These are phyloP conservation scores for Holacanthella duospinosa DNA, from an alignment of 2,888 invertebrate species.

Conservation along the genomic window DNA sequence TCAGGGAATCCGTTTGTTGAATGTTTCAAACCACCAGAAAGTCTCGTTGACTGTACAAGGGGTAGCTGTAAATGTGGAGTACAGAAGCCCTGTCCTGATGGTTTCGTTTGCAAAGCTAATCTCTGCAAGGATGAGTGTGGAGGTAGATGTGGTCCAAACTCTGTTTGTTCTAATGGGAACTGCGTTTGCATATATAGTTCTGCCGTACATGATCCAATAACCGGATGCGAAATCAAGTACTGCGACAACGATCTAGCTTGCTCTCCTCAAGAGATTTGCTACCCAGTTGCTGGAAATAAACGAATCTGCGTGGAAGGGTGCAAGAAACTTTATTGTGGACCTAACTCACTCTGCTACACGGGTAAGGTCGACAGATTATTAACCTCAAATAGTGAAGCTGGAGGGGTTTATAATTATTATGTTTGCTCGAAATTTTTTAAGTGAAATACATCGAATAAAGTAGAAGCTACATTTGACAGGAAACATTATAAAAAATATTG, in stretches of 20 bases:
- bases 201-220: conserved; percentile 58
- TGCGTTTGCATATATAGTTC: conserved; percentile 72
- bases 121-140: conserved; percentile 68
- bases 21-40: conserved; percentile 44
- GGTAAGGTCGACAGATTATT: not conserved
- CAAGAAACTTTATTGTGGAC: conserved; percentile 72
- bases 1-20: conserved; percentile 78
- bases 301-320: conserved; percentile 80
- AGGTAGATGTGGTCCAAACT: conserved; percentile 68
- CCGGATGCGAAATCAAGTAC: conserved; percentile 64
- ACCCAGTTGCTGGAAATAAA: conserved; percentile 64
- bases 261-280: conserved; percentile 72
- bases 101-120: conserved; percentile 58
- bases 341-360: conserved; percentile 75
- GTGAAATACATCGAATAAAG: too few relatives aligned
- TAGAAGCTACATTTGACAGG: too few relatives aligned
- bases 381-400: too few relatives aligned
- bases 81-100: conserved; percentile 27
- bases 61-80: conserved; percentile 27
- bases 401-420: too few relatives aligned
- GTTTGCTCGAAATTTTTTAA: not conserved
- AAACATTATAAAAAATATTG: too few relatives aligned
- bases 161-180: conserved; percentile 65
- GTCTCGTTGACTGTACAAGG: conserved; percentile 31
- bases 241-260: conserved; percentile 75